Conservation (phyloP, 2,797 vertebrate species). For the Gallinago solitaria region DNA sequence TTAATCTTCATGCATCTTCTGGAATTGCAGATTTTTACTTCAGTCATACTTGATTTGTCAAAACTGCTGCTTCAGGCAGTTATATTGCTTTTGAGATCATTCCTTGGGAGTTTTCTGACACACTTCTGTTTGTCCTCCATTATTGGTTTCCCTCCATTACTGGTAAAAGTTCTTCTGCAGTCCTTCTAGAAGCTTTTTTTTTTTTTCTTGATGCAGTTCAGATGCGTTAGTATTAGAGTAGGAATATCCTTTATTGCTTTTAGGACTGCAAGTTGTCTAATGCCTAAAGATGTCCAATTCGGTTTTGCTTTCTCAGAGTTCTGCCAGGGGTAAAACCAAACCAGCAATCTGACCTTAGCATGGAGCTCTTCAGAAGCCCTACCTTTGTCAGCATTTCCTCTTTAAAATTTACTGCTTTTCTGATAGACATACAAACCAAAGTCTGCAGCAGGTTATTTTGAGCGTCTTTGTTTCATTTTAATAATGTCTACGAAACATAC, state of each 20-base stretch:
- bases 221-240: background rate
- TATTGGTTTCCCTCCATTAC: background rate
- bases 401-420: background rate
- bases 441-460: slow-evolving; percentile 9
- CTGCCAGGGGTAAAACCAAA: background rate
- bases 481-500: slow-evolving; percentile 1
- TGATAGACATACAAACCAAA: background rate
- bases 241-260: background rate
- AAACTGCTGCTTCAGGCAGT: background rate
- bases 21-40: background rate
- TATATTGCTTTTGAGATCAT: background rate
- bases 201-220: background rate
- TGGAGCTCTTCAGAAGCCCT: background rate
- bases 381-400: background rate
- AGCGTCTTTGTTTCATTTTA: slow-evolving; percentile 4
- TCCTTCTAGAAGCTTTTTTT: background rate
- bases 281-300: background rate
- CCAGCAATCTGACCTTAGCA: background rate
- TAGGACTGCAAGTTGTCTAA: background rate
- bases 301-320: background rate
- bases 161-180: background rate
- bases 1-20: background rate
- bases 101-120: background rate
- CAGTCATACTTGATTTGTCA: background rate
- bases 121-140: background rate